A percentile compares a stretch with the other conserved stretches of the same genome.
phyloP scores from a whole-genome alignment of 2,797 vertebrate species.

The Chaetodon trifasciatus region DNA sequence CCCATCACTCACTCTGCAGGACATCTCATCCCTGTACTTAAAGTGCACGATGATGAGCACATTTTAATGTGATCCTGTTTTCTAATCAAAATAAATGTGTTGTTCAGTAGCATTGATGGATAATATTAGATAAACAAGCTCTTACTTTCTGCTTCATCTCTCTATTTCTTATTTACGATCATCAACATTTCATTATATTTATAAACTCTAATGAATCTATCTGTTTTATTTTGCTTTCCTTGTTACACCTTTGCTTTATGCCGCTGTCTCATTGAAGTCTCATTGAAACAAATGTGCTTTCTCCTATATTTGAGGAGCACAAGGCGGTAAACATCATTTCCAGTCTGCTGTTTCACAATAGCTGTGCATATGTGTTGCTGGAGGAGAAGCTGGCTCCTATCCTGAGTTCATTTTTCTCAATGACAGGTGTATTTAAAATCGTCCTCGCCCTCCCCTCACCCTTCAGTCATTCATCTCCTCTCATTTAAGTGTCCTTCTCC shows the following conservation, averaged over 20 bases:
- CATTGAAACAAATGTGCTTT: constrained; percentile 49
- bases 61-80: constrained; percentile 3
- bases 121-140: not conserved
- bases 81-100: not conserved
- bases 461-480: constrained; percentile 8
- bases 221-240: constrained; percentile 12
- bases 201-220: not conserved
- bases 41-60: not conserved
- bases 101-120: not conserved
- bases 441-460: constrained; percentile 9
- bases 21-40: not conserved
- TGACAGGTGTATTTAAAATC: constrained; percentile 35
- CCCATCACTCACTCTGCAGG: not conserved
- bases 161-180: not conserved
- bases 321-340: constrained; percentile 40
- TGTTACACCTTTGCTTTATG: constrained; percentile 9
- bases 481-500: constrained; percentile 31
- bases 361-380: constrained; percentile 22
- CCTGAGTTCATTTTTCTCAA: constrained; percentile 29
- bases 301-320: constrained; percentile 21
- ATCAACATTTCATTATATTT: constrained; percentile 10
- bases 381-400: constrained; percentile 25
- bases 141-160: not conserved
- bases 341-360: constrained; percentile 21
- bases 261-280: constrained; percentile 60